Evolutionary conservation across 1,140 invertebrate genomes (phyloP), one percentile per base, ranked within the genome.

Genomic region (Metopolophium dirhodum): DNA sequence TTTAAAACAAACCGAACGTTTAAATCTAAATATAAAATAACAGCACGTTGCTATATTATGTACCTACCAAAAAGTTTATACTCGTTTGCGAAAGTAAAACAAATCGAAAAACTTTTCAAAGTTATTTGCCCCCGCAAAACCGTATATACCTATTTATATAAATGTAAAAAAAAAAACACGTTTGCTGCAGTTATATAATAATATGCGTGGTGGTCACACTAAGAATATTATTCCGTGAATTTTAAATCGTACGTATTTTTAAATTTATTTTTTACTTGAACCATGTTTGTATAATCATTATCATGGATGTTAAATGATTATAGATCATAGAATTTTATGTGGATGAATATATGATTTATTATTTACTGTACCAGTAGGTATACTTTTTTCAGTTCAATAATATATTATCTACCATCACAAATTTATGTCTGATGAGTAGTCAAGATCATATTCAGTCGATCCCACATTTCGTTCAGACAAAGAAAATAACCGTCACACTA

Each of bases 91-190:
- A 35, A 88, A 88, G n/a, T 49, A 51, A 86, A 88, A 35, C 49
- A 88, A 88, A 88, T 88, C 30, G 49, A 88, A 88, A 88, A 88
- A 88, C 86, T 88, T 88, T 88, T 45, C n/a, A n/a, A 88, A 51
- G 86, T 51, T 88, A 87, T 49, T 87, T 30, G n/a, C 30, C 7
- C 45, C 26, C 41, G 41, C 41, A 14, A 87, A 87, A 87, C 14
- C 30, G 45, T 49, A 49, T 68, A 14, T 7, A n/a, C 14, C 8
- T 41, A 47, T 7, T 45, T 11, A 22, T 41, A 11, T 45, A 30
- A 11, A 3, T 26, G 41, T 85, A 23, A 9, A 85, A 85, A 85
- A 37, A 85, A 86, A 86, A 86, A n/a, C 14, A n/a, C n/a, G 61
- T 11, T 68, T 30, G 30, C 26, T 68, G 26, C 26, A 68, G 30